Conservation (phyloP, 2,888 invertebrate genomes). For the Mythimna vitellina region DNA sequence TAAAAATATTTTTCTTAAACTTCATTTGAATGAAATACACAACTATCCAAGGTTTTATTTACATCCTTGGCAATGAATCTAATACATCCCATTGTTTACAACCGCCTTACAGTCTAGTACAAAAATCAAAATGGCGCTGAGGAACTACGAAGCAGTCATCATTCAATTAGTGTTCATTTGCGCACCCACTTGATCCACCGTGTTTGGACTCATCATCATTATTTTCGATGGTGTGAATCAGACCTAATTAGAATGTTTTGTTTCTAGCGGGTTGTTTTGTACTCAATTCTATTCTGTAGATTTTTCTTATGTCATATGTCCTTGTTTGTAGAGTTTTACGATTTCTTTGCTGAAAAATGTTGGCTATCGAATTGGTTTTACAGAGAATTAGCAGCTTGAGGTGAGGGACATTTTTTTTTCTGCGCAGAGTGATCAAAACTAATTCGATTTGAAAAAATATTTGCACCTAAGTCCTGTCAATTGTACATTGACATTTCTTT, state of each 20-base stretch:
- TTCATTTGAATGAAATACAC: not conserved
- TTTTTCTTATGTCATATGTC: not conserved
- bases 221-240: slow-evolving; percentile 53
- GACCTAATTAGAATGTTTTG: slow-evolving; percentile 41
- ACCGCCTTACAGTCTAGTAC: slow-evolving; percentile 40
- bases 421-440: too few species aligned
- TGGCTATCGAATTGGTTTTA: too few species aligned
- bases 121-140: slow-evolving; percentile 13
- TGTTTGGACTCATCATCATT: slow-evolving; percentile 54
- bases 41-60: not conserved
- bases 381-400: too few species aligned
- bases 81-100: slow-evolving; percentile 2
- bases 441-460: too few species aligned
- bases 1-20: not conserved
- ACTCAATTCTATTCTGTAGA: not conserved
- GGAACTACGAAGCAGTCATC: slow-evolving; percentile 13
- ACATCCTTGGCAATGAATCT: not conserved
- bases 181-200: slow-evolving; percentile 51
- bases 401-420: too few species aligned
- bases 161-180: slow-evolving; percentile 53
- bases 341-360: not conserved
- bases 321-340: not conserved
- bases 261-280: slow-evolving; percentile 7
- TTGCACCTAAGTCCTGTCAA: too few species aligned
- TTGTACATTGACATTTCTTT: too few species aligned